These are phyloP conservation scores for Parthenolecanium corni DNA, from an alignment of 2,888 invertebrate genomes.

Conservation along the genomic window DNA sequence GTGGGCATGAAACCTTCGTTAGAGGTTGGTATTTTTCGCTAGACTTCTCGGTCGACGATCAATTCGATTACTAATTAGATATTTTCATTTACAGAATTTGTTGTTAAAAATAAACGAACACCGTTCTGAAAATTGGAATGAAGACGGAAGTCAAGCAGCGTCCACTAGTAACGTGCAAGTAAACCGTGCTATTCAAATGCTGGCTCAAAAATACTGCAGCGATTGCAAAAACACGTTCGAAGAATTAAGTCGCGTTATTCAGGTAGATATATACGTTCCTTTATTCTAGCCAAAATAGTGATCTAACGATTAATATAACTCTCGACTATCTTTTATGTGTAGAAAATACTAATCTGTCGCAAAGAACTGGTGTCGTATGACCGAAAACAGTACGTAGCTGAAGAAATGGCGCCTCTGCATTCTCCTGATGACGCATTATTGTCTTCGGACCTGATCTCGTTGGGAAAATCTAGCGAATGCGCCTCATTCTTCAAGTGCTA, in stretches of 20 bases:
- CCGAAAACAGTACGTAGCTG: constrained; percentile 58
- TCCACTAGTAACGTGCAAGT: constrained; percentile 42
- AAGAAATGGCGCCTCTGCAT: neutral
- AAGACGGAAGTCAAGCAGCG: constrained; percentile 28
- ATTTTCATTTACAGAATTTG: constrained; percentile 40
- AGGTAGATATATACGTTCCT: constrained; percentile 36
- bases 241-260: constrained; percentile 61
- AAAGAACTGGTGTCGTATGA: constrained; percentile 87
- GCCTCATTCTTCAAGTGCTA: constrained; percentile 50
- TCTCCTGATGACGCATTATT: constrained; percentile 10
- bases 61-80: neutral
- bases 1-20: constrained; percentile 80
- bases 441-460: constrained; percentile 24
- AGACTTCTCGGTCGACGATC: neutral
- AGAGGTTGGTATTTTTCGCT: constrained; percentile 47
- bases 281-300: neutral
- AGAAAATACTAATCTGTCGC: constrained; percentile 81
- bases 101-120: constrained; percentile 82
- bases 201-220: constrained; percentile 89
- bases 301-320: neutral
- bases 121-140: constrained; percentile 51
- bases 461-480: constrained; percentile 26
- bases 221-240: constrained; percentile 92
- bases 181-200: constrained; percentile 82
- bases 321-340: constrained; percentile 35